Evolutionary conservation across 2,888 invertebrate genomes (phyloP).

Genomic region (Agriopis marginaria): DNA sequence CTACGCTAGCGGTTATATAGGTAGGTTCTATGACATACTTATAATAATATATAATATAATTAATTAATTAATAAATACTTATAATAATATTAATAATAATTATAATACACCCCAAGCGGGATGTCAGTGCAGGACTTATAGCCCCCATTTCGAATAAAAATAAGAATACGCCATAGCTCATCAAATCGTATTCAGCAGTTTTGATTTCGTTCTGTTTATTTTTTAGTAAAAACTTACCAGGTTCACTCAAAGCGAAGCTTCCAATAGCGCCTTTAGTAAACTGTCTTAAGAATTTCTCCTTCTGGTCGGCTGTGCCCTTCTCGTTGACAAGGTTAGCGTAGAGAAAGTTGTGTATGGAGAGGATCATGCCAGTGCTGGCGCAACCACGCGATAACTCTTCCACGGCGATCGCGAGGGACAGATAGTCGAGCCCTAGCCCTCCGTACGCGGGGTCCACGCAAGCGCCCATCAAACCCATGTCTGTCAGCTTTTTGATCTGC

Average conservation of each 20-base stretch:
- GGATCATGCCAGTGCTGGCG: constrained; percentile 91
- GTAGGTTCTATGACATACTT: no score
- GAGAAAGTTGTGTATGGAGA: constrained; percentile 92
- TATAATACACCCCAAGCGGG: no score
- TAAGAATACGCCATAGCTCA: no score
- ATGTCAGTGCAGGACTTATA: no score
- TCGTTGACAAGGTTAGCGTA: constrained; percentile 90
- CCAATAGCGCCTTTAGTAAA: constrained; percentile 89
- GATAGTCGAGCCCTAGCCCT: constrained; percentile 89
- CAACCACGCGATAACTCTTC: constrained; percentile 93
- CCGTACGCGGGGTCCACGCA: constrained; percentile 88
- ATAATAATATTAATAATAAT: no score
- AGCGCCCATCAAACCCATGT: constrained; percentile 90
- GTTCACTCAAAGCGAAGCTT: constrained; percentile 93
- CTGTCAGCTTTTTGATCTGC: constrained; percentile 89
- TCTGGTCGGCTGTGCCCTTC: constrained; percentile 89
- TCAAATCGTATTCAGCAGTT: no score
- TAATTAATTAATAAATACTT: no score
- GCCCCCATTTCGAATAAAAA: no score
- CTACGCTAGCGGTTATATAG: no score
- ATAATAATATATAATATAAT: no score
- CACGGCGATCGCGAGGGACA: constrained; percentile 90
- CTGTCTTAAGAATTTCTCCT: constrained; percentile 87
- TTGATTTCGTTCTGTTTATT: no score
- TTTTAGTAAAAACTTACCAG: constrained; percentile 78